Percentiles rank a stretch among this genome's conserved stretches.
Conservation (phyloP, 1,140 invertebrate genomes). For the Anastatus disparis region DNA sequence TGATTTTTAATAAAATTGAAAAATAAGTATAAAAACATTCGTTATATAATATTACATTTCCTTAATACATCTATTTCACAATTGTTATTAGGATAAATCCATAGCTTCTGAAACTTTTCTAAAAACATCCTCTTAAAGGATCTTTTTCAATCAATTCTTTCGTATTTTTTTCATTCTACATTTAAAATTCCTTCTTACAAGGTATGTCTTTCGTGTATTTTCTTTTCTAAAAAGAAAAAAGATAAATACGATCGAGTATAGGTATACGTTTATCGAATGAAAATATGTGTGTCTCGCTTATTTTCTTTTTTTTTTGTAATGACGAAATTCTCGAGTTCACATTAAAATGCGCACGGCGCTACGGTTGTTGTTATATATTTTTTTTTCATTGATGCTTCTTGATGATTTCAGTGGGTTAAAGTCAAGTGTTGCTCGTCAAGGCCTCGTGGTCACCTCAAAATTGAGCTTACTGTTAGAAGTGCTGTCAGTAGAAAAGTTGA, state of each 20-base stretch:
- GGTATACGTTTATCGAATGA: not conserved
- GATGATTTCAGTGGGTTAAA: slow-evolving; percentile 14
- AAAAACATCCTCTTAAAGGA: slow-evolving; percentile 9
- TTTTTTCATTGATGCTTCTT: no score
- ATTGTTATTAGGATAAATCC: not conserved
- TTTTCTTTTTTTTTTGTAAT: no score
- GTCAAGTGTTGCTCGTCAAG: slow-evolving; percentile 32
- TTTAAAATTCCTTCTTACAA: not conserved
- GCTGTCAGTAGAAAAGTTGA: slow-evolving; percentile 55
- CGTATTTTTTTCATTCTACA: not conserved
- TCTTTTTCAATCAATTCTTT: no score
- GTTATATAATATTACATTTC: no score
- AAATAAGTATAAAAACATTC: no score
- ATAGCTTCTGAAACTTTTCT: not conserved
- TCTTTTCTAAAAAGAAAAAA: not conserved
- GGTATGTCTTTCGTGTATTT: not conserved
- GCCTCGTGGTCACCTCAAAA: slow-evolving; percentile 64
- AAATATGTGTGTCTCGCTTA: no score
- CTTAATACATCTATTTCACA: no score
- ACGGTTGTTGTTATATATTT: no score
- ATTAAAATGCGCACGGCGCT: no score
- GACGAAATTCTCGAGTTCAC: no score
- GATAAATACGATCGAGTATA: not conserved
- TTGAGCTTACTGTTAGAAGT: slow-evolving; percentile 52
- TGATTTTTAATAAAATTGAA: no score